Base-by-base conservation (phyloP, 2,888 invertebrate species). In the Agonum fuliginosum region DNA sequence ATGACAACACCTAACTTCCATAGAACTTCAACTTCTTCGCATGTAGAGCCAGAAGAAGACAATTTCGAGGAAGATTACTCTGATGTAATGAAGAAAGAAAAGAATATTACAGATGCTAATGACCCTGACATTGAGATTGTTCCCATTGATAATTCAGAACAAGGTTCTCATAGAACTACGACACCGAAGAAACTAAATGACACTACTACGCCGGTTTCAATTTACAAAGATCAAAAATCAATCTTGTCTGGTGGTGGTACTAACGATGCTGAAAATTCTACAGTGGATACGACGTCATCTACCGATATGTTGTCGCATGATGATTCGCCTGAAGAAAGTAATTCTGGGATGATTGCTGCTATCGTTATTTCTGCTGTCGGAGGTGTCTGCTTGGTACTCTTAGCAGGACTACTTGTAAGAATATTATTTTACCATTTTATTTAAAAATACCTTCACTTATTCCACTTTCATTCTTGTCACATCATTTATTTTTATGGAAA, bases 291-390 rank as follows among this genome's bases (percentile, higher is more conserved):
- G 8, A 75, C 67, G 8, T 67, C 67, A 14, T 75, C 75, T 12
- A 75, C 81, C 17, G 82, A 81, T 24, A 71, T 79, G 30, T 46
- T 73, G 12, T 41, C 69, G 19, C 82, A 86, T 84, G 27, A 86
- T 85, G 22, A 85, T 83, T 22, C 85, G 82, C 81, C 84, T 79
- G 79, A 86, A 82, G 82, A 86, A 84, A 88, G 89, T 2, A 90
- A 91, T 48, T 90, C 91, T 0, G 93, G 93, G 75, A 93, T 94
- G 3, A 92, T 95, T 69, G 93, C 94, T 8, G 95, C 95, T 10
- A 93, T 95, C 78, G 92, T 93, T 4, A 93, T 96, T 78, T 94
- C 95, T 80, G 92, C 93, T 8, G 93, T 95, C 74, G 95, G 94
- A 4, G 93, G 94, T 12, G 89, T 94, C 67, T 94, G 95, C 54